Base-by-base conservation (phyloP, 2,113 vertebrate species). In the Ciconia stormi region DNA sequence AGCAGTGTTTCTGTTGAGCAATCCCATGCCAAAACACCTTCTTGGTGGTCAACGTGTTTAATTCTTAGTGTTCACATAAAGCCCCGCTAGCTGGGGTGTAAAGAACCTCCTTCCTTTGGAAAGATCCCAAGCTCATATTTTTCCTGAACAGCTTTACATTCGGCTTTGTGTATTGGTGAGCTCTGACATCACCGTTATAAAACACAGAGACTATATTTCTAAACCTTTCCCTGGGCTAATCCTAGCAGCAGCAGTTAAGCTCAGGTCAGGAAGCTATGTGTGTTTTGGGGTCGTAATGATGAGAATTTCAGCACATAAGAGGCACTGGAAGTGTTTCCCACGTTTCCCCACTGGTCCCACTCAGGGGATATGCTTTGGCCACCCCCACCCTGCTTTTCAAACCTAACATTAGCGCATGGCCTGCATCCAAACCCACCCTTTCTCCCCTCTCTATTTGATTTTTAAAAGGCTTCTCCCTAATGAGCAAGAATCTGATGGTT, bases 301-400 rank as follows among this genome's bases (percentile, higher is more conserved):
- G 16, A 38, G 47, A 50, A 13, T 58, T 76, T 55, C 86, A 69
- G 56, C 62, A 73, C 13, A 29, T 25, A 23, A 55, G 77, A 62
- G 50, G 7, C 23, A 7, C 27, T 83, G 40, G n/a, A 69, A 84
- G 38, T 0, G 0, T 49, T 83, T 78, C 58, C 26, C 20, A 8
- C 10, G 20, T 90, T 88, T 58, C 29, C 52, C 40, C 27, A 59
- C 18, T 16, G 7, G 40, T 55, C 26, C 15, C 12, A 55, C 21
- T 87, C 61, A 26, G 6, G 27, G 21, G 36, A 52, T 27, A 38
- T 5, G 10, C 34, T 87, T 66, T 71, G 26, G 44, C 30, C 59
- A 56, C 9, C 11, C 15, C 5, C 9, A 56, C 7, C 29, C 26
- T 20, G 18, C 56, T 72, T 78, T 53, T 63, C 70, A 89, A 72